phyloP scores from a whole-genome alignment of 2,797 vertebrate genomes.

The Fundulus diaphanus region DNA sequence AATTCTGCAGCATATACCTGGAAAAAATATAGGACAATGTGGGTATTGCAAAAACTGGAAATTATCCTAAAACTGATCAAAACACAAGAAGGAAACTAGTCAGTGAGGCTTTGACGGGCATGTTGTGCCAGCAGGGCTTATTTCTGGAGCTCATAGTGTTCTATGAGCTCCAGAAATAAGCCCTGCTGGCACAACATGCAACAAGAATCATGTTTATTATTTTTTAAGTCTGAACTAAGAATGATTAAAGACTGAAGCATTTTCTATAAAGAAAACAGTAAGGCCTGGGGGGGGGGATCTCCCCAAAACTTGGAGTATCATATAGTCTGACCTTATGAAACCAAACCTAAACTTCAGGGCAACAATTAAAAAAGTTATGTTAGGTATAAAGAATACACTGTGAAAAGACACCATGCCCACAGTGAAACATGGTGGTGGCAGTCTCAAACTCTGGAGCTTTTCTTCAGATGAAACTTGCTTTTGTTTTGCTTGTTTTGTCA shows the following conservation, averaged over 20 bases:
- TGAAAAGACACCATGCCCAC: background rate
- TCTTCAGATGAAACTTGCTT: too few species aligned
- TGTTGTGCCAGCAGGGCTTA: too few species aligned
- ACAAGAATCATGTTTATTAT: background rate
- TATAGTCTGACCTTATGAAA: background rate
- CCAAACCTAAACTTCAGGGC: background rate
- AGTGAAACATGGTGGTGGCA: background rate
- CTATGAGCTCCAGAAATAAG: background rate
- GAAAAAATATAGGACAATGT: too few species aligned
- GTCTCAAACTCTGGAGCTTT: background rate
- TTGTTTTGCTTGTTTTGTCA: background rate
- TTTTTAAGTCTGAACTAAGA: background rate
- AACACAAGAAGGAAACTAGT: background rate
- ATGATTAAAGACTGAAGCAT: background rate
- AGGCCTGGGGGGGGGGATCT: background rate
- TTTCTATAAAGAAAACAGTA: background rate
- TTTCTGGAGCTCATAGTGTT: too few species aligned
- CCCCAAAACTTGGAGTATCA: background rate
- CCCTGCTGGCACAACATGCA: background rate
- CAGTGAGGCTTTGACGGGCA: background rate
- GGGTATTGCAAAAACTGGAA: too few species aligned
- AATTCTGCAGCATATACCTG: too few species aligned
- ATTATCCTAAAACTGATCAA: background rate
- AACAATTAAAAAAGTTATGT: background rate
- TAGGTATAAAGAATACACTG: background rate